Evolutionary conservation across 2,888 invertebrate species (phyloP).

Genomic region (Melanchra persicariae): DNA sequence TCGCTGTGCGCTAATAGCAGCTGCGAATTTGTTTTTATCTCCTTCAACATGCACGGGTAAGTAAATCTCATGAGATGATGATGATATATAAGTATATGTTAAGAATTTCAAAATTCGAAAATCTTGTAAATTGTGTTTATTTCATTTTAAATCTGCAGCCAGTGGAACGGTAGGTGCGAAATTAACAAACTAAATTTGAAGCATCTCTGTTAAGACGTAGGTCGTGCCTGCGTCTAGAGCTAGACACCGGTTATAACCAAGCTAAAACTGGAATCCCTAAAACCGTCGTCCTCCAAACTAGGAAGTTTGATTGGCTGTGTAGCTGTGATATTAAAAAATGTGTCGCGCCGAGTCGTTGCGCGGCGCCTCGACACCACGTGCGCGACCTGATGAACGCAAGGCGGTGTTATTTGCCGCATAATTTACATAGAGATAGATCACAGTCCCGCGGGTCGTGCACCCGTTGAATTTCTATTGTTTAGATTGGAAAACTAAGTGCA

Average conservation of each 20-base stretch:
- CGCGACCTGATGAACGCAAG: conserved; percentile 84
- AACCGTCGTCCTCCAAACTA: conserved; percentile 59
- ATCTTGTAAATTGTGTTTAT: conserved; percentile 10
- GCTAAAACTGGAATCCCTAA: conserved; percentile 67
- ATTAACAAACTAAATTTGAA: conserved; percentile 14
- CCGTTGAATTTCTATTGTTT: conserved; percentile 91
- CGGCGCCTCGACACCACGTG: conserved; percentile 73
- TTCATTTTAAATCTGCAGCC: conserved; percentile 5
- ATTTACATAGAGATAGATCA: conserved; percentile 91
- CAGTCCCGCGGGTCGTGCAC: conserved; percentile 87
- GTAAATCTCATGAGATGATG: conserved; percentile 51
- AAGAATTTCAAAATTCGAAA: not conserved
- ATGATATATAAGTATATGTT: not conserved
- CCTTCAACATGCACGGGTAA: conserved; percentile 68
- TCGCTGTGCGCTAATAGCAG: conserved; percentile 74
- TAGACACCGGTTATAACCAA: conserved; percentile 51
- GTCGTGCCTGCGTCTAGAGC: conserved; percentile 18
- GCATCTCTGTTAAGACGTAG: conserved; percentile 10
- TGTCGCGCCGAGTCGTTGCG: conserved; percentile 62
- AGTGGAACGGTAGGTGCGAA: not conserved
- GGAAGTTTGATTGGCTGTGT: conserved; percentile 68
- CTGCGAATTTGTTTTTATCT: conserved; percentile 72
- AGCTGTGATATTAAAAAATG: conserved; percentile 69
- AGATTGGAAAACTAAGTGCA: conserved; percentile 90
- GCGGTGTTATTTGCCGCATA: conserved; percentile 88